Conservation (phyloP, 1,140 invertebrate species). For the Prorops nasuta region DNA sequence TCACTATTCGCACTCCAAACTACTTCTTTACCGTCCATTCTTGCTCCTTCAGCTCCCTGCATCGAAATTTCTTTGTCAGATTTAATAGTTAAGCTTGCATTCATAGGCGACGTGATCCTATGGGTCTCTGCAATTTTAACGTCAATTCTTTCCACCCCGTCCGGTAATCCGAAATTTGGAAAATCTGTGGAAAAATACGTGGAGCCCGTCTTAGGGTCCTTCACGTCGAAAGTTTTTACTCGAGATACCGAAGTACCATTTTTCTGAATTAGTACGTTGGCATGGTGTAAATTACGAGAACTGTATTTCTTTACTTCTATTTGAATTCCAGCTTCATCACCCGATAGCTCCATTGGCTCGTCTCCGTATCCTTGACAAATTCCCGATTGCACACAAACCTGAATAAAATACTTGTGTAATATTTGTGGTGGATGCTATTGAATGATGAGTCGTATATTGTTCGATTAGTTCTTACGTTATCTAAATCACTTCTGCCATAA, state of each 20-base stretch:
- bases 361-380: constrained; percentile 69
- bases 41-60: constrained; percentile 66
- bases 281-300: constrained; percentile 21
- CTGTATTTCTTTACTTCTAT: constrained; percentile 56
- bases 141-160: constrained; percentile 66
- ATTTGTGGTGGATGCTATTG: no score
- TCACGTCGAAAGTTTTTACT: constrained; percentile 68
- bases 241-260: constrained; percentile 68
- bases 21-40: constrained; percentile 64
- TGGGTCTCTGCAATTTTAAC: constrained; percentile 69
- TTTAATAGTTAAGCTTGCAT: constrained; percentile 66
- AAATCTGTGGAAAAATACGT: constrained; percentile 73
- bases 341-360: constrained; percentile 68
- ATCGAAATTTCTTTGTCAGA: constrained; percentile 61
- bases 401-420: no score
- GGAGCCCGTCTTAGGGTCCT: constrained; percentile 63
- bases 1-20: constrained; percentile 75
- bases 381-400: constrained; percentile 45
- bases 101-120: constrained; percentile 71
- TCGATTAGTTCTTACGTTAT: constrained; percentile 53
- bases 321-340: constrained; percentile 62
- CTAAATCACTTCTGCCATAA: constrained; percentile 76
- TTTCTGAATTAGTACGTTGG: constrained; percentile 32
- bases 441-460: no score
- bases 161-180: constrained; percentile 71